Conservation (phyloP, 2,888 invertebrate species). For the Rambutsinella grinnellia region DNA sequence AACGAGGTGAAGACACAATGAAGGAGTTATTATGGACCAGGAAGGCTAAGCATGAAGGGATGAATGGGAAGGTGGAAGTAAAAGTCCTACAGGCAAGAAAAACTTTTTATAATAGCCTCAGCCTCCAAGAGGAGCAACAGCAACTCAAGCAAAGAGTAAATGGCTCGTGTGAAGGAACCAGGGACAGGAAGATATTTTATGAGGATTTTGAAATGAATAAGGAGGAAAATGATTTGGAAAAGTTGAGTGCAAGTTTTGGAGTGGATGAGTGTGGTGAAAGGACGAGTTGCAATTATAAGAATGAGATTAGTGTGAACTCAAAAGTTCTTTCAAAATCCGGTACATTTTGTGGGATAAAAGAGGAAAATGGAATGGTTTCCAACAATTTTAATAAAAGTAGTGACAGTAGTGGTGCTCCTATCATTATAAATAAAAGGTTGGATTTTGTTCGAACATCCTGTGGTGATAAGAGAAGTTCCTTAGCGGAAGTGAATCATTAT, state of each 20-base stretch:
- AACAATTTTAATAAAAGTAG: not conserved
- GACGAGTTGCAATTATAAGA: not conserved
- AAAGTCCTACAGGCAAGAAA: slow-evolving; percentile 11
- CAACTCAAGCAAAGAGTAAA: slow-evolving; percentile 18
- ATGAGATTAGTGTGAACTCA: not conserved
- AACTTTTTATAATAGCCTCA: slow-evolving; percentile 47
- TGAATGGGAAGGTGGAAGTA: slow-evolving; percentile 2
- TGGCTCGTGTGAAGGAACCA: slow-evolving; percentile 23
- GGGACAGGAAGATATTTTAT: not conserved
- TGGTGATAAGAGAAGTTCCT: slow-evolving; percentile 12
- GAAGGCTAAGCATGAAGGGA: not conserved
- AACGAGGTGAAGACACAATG: slow-evolving; percentile 35
- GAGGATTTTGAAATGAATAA: not conserved
- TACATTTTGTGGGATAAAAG: not conserved
- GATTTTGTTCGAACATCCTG: slow-evolving; percentile 13
- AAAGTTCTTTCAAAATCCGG: not conserved
- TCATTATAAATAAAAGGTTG: not conserved
- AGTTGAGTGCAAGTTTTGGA: not conserved
- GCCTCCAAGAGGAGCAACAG: slow-evolving; percentile 32
- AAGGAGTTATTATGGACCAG: slow-evolving; percentile 38
- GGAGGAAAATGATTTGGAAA: not conserved
- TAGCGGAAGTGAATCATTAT: slow-evolving; percentile 54
- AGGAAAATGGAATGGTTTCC: too few relatives aligned
- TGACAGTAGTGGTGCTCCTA: not conserved
- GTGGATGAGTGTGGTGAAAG: not conserved